Conservation (phyloP, 53 echinoderm and acorn worm species). For the Hippasteria phrygiana region DNA sequence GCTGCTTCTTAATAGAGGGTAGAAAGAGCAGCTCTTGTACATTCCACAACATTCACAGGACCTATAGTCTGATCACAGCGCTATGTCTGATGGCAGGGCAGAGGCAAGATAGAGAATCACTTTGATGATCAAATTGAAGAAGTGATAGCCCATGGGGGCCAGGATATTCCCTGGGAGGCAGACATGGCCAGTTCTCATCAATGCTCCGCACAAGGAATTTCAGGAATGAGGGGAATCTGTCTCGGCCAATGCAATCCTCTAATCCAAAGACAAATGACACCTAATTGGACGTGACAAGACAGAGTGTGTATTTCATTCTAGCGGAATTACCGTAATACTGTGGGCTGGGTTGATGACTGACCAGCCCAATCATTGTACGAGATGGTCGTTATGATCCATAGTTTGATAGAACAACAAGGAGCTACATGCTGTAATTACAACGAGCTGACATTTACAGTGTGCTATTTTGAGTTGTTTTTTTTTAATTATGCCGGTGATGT, state of each 20-base stretch:
- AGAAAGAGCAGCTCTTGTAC: no score
- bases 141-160: background rate
- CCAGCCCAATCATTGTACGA: background rate
- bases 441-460: no score
- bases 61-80: background rate
- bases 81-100: background rate
- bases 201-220: background rate
- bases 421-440: no score
- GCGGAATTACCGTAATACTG: background rate
- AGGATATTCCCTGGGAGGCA: background rate
- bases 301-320: background rate
- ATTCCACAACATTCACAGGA: no score
- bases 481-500: no score
- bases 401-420: no score
- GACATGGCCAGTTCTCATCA: background rate
- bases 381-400: background rate
- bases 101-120: background rate
- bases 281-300: background rate
- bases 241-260: background rate
- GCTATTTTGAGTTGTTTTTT: no score
- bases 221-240: background rate
- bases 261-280: background rate
- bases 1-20: no score
- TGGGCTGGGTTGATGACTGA: background rate
- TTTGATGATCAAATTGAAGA: background rate